Base-by-base conservation (phyloP, 2,113 vertebrate genomes). In the Paradisaea rubra region DNA sequence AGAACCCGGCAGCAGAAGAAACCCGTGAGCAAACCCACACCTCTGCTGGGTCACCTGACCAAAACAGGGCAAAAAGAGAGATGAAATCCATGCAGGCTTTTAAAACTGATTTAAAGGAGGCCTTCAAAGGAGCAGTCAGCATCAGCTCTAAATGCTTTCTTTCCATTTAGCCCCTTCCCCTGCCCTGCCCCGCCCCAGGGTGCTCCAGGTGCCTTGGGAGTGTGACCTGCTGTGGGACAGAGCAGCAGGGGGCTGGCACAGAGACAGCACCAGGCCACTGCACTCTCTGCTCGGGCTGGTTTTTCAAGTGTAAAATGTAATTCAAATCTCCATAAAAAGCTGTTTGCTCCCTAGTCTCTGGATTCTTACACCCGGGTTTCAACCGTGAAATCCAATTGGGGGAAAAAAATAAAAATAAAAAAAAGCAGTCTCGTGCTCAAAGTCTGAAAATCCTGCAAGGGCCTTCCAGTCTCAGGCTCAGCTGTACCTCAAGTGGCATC, bases 281-380 rank as follows among this genome's bases (percentile, higher is more conserved):
- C n/a, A 17, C 84, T 27, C 56, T 3, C 83, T 53, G 60, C 77
- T 87, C 16, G 57, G 69, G 54, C 80, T 87, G 87, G 31, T 52
- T 83, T 88, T 70, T 86, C 94, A 74, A 95, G 84, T 89, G 89
- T 91, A 92, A 96, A 97, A 92, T 77, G 84, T 85, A 81, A 92
- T 88, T 95, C 87, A 85, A 74, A 95, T 95, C 74, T 92, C 92
- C 95, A 95, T 95, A 94, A 89, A 96, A 97, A 96, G 86, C 91
- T 79, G 88, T 95, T 94, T 96, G 81, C 91, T 94, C 71, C 81
- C 92, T 31, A 53, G 63, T 82, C 74, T 91, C 71, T 23, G 53
- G 59, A 88, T 91, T 53, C 91, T 88, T 73, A 74, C 35, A 92
- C 50, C 54, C 90, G 45, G 45, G 81, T 83, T 94, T 89, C 81